Percentiles rank a stretch among this genome's conserved stretches.
phyloP scores from a whole-genome alignment of 2,888 invertebrate genomes.

The Uropetala carovei region DNA sequence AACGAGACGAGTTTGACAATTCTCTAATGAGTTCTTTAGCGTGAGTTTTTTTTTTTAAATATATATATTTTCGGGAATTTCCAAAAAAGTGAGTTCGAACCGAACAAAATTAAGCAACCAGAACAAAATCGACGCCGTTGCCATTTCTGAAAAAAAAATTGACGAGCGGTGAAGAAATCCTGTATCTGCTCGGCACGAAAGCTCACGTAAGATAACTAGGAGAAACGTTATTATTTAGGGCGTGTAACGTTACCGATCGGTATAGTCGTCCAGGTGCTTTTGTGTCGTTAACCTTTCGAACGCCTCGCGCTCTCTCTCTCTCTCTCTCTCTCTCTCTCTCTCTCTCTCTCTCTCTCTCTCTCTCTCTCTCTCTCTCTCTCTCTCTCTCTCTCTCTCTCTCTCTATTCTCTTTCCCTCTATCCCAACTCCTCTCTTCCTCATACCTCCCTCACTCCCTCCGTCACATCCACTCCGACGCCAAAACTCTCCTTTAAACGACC shows the following conservation, averaged over 20 bases:
- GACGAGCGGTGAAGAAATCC: constrained; percentile 17
- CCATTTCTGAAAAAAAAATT: not conserved
- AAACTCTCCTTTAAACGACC: not conserved
- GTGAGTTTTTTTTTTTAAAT: too few relatives aligned
- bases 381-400: not conserved
- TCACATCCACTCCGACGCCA: not conserved
- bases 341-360: not conserved
- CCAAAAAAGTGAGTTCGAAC: not conserved
- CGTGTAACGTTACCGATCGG: constrained; percentile 41
- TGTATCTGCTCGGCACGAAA: constrained; percentile 3
- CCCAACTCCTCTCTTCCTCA: not conserved
- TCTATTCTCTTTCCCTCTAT: not conserved
- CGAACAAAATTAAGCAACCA: not conserved
- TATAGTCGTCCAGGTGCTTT: constrained; percentile 25
- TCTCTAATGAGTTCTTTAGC: too few relatives aligned
- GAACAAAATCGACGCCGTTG: not conserved
- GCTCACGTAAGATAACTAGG: not conserved
- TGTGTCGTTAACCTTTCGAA: constrained; percentile 36
- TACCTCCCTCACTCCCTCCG: not conserved
- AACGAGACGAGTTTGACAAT: too few relatives aligned
- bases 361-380: not conserved
- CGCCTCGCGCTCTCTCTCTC: not conserved
- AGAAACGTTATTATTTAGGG: constrained; percentile 48
- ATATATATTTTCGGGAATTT: not conserved
- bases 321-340: not conserved